These are phyloP conservation scores for Idaea aversata DNA, from an alignment of 2,888 invertebrate species.

Conservation along the genomic window DNA sequence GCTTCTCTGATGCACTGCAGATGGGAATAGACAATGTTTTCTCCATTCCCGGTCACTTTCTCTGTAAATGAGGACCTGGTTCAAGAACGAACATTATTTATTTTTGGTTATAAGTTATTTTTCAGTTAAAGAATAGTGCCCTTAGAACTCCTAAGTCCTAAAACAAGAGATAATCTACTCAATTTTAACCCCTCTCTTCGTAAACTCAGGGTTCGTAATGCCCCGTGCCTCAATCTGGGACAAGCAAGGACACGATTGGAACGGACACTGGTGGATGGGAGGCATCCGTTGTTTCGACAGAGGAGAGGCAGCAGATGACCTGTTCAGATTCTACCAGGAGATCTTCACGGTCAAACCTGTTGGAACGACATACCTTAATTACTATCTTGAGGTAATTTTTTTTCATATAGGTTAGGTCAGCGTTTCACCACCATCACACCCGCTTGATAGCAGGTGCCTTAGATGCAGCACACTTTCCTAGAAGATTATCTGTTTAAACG, in stretches of 20 bases:
- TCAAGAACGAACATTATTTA: background rate
- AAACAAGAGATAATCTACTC: no score
- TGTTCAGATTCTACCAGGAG: constrained; percentile 67
- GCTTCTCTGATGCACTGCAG: no score
- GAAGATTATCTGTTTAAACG: no score
- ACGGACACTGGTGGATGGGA: constrained; percentile 74
- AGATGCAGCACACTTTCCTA: no score
- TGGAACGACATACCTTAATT: constrained; percentile 40
- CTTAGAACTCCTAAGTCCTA: no score
- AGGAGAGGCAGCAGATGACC: constrained; percentile 48
- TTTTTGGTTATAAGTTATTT: background rate
- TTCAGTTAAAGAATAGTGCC: no score
- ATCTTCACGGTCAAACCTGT: constrained; percentile 52
- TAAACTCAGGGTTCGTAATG: constrained; percentile 51
- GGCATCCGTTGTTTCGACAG: constrained; percentile 63
- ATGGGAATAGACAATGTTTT: no score
- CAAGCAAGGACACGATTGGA: constrained; percentile 48
- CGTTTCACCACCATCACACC: no score
- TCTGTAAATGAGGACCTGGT: no score
- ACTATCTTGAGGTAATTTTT: constrained; percentile 59
- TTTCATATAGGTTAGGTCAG: no score
- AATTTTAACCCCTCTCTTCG: background rate
- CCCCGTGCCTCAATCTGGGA: constrained; percentile 47
- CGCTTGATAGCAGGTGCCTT: no score
- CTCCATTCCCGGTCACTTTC: no score